Conservation (phyloP, 2,888 invertebrate genomes). For the Macrosiphum euphorbiae region DNA sequence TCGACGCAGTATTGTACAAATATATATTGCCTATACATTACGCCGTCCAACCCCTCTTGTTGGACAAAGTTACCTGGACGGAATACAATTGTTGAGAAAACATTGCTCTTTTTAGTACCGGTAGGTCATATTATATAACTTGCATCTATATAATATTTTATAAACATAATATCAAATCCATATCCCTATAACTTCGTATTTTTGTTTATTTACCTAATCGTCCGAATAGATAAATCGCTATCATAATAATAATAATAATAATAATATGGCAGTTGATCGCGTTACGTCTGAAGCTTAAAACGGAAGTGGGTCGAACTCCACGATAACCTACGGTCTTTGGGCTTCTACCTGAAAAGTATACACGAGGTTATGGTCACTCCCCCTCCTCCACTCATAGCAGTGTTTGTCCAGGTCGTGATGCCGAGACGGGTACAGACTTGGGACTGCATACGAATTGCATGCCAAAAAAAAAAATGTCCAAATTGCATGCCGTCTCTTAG, state of each 20-base stretch:
- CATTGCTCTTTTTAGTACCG: too few species aligned
- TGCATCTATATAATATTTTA: neutral
- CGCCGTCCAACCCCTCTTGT: neutral
- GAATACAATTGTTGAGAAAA: too few species aligned
- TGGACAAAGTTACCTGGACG: neutral
- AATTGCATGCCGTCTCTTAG: too few species aligned
- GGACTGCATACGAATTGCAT: too few species aligned
- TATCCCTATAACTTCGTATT: neutral
- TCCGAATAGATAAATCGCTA: neutral
- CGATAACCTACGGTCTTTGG: neutral
- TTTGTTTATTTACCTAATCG: too few species aligned
- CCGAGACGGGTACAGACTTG: too few species aligned
- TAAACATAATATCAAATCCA: neutral
- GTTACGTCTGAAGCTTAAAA: neutral
- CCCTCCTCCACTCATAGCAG: neutral
- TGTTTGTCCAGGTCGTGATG: neutral
- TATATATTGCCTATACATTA: neutral
- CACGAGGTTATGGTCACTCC: neutral
- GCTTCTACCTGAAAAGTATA: neutral
- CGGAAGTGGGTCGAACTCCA: neutral
- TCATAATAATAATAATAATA: neutral
- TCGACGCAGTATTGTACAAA: neutral
- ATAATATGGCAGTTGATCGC: neutral
- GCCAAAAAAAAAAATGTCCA: too few species aligned
- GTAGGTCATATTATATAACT: neutral